phyloP scores from a whole-genome alignment of 1,140 invertebrate genomes.

The Drosophila mojavensis region DNA sequence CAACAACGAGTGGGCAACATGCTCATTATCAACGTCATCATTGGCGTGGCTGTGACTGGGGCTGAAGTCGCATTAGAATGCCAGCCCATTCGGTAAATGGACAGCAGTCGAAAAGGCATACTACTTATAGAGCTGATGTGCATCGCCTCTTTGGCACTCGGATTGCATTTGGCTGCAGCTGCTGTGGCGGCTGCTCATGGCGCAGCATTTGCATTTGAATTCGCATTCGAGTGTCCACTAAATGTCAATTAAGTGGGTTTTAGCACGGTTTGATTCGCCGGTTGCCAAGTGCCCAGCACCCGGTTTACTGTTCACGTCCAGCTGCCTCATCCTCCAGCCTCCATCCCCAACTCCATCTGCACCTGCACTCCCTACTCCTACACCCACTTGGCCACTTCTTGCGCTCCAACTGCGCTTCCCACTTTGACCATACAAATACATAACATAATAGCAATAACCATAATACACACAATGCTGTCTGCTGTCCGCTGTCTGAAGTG shows the following conservation, averaged over 20 bases:
- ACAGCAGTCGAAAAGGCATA: slow-evolving; percentile 65
- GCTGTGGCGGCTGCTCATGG: slow-evolving; percentile 18
- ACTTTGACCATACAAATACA: slow-evolving; percentile 72
- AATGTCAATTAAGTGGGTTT: slow-evolving; percentile 81
- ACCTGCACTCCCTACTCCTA: slow-evolving; percentile 10
- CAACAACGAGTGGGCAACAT: slow-evolving; percentile 60
- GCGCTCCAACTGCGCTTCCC: slow-evolving; percentile 73
- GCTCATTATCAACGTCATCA: slow-evolving; percentile 79
- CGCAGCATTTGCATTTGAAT: slow-evolving; percentile 52
- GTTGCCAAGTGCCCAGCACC: slow-evolving; percentile 59
- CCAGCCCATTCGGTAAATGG: slow-evolving; percentile 55
- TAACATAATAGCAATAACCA: slow-evolving; percentile 80
- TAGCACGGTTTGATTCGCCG: slow-evolving; percentile 73
- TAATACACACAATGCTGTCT: slow-evolving; percentile 55
- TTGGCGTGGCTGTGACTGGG: slow-evolving; percentile 37
- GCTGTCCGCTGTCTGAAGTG: slow-evolving; percentile 40
- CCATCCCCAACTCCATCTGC: background rate
- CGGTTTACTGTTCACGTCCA: slow-evolving; percentile 36
- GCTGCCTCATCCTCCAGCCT: background rate
- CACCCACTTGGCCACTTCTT: slow-evolving; percentile 27
- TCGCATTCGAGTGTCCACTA: slow-evolving; percentile 79
- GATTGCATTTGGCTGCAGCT: slow-evolving; percentile 18
- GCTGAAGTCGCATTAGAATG: slow-evolving; percentile 66
- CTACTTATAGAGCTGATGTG: slow-evolving; percentile 71
- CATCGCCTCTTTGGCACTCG: slow-evolving; percentile 54